A percentile compares a stretch with the other conserved stretches of the same genome.
Evolutionary conservation across 2,113 vertebrate genomes (phyloP).

Genomic region (Larimichthys polyactis): DNA sequence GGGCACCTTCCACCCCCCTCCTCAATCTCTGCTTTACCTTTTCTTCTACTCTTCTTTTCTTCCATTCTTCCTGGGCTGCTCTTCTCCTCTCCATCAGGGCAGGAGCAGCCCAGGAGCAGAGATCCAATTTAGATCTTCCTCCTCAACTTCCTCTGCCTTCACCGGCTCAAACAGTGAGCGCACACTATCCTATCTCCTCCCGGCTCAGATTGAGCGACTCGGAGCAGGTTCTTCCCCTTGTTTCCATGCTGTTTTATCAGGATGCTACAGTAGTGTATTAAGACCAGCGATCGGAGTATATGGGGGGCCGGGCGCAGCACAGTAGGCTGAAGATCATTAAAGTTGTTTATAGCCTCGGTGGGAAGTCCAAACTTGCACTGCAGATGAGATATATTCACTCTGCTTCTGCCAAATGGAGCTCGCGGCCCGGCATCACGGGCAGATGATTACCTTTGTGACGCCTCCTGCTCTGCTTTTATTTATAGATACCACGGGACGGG

Average conservation of each 20-base stretch:
- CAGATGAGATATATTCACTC: constrained; percentile 66
- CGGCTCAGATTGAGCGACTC: constrained; percentile 60
- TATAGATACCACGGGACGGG: constrained; percentile 37
- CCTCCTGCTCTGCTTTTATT: constrained; percentile 59
- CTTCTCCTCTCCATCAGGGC: constrained; percentile 60
- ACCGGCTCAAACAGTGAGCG: constrained; percentile 45
- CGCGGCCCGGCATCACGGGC: constrained; percentile 44
- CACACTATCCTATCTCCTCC: constrained; percentile 64
- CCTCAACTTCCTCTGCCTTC: constrained; percentile 52
- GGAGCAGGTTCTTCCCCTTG: constrained; percentile 50
- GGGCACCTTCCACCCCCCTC: constrained; percentile 20
- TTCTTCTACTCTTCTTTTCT: constrained; percentile 50
- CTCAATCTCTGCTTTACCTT: constrained; percentile 43
- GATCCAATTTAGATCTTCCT: constrained; percentile 86
- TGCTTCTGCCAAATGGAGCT: constrained; percentile 62
- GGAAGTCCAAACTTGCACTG: constrained; percentile 64
- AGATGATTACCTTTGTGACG: constrained; percentile 67
- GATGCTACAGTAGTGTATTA: constrained; percentile 56
- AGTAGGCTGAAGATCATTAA: constrained; percentile 67
- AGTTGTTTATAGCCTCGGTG: constrained; percentile 72
- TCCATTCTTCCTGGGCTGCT: constrained; percentile 54
- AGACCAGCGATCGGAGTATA: constrained; percentile 29
- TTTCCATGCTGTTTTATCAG: constrained; percentile 73
- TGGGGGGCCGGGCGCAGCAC: constrained; percentile 21
- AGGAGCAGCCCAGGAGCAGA: constrained; percentile 74